Evolutionary conservation across 2,797 vertebrate genomes (phyloP).

Genomic region (Scolopax rusticola): DNA sequence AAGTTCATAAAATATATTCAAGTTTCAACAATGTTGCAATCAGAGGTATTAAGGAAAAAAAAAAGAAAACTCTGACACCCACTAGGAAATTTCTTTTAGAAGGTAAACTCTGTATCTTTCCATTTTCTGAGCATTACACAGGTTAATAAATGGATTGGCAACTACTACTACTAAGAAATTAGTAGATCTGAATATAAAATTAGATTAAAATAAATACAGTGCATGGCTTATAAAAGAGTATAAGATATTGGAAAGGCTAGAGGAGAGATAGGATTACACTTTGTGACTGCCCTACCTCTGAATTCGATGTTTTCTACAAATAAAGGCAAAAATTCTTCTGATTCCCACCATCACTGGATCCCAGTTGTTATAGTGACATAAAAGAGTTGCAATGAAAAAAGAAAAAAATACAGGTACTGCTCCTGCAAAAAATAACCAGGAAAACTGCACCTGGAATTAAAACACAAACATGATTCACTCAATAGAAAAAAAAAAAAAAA

Average conservation of each 20-base stretch:
- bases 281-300: constrained; percentile 82
- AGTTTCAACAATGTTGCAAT: not conserved
- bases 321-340: constrained; percentile 91
- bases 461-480: constrained; percentile 11
- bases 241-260: not conserved
- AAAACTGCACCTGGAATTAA: constrained; percentile 90
- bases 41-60: not conserved
- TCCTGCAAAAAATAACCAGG: constrained; percentile 95
- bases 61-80: not conserved
- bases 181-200: not conserved
- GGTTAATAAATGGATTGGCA: not conserved
- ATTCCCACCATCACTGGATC: constrained; percentile 95
- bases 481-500: not conserved
- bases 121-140: not conserved
- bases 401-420: constrained; percentile 94
- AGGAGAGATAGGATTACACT: not conserved
- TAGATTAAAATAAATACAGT: not conserved
- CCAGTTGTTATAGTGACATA: constrained; percentile 99
- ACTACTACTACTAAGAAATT: not conserved
- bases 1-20: not conserved
- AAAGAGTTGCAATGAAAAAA: constrained; percentile 91
- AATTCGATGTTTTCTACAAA: constrained; percentile 92
- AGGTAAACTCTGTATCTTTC: not conserved
- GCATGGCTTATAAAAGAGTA: not conserved
- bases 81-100: not conserved